A percentile compares a stretch with the other conserved stretches of the same genome.
phyloP scores from a whole-genome alignment of 37 sponge, comb jelly and placozoan species.

The Ephydatia muelleri region DNA sequence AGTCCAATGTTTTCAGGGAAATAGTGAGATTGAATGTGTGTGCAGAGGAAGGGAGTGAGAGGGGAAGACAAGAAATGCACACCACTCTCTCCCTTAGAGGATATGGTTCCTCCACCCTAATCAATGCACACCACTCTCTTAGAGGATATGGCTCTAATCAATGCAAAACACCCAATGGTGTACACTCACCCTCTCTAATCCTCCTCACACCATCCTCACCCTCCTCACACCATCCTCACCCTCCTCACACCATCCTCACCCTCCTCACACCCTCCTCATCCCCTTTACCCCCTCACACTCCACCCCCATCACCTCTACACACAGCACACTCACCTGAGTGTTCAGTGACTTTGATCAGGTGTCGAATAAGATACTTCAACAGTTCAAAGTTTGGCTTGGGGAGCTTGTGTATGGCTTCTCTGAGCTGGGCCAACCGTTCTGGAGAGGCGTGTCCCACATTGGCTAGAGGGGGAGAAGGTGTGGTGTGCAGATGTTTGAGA shows the following conservation, averaged over 20 bases:
- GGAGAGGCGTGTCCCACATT: conserved; percentile 29
- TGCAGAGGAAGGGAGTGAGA: not conserved
- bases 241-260: not conserved
- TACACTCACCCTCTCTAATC: no score
- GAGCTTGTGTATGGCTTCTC: conserved; percentile 36
- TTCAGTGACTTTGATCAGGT: conserved; percentile 67
- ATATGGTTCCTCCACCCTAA: no score
- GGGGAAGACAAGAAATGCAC: not conserved
- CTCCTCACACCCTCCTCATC: not conserved
- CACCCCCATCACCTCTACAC: not conserved
- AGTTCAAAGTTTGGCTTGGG: conserved; percentile 58
- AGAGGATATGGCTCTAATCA: no score
- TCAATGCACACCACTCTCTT: no score
- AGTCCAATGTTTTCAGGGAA: no score
- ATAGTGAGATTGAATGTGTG: not conserved
- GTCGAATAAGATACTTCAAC: conserved; percentile 74
- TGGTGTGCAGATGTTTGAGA: no score
- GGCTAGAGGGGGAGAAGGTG: conserved; percentile 13
- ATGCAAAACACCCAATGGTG: no score
- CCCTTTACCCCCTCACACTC: not conserved
- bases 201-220: no score
- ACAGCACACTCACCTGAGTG: conserved; percentile 28
- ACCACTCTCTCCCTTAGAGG: no score
- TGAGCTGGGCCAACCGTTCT: conserved; percentile 10
- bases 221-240: not conserved